Evolutionary conservation across 2,113 vertebrate species (phyloP).

Genomic region (Thamnophis sirtalis): DNA sequence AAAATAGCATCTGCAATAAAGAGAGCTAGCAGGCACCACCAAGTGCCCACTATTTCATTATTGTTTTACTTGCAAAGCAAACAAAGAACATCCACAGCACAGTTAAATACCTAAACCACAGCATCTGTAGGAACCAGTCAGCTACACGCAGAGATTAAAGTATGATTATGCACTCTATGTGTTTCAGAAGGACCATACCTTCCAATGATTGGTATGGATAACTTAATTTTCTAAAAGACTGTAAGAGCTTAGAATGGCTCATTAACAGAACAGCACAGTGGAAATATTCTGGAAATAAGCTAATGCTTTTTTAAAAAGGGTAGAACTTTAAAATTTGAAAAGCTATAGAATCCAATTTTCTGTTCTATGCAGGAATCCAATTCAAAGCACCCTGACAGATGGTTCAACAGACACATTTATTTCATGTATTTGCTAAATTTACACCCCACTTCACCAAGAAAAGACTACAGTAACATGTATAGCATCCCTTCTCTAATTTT

Average conservation of each 20-base stretch:
- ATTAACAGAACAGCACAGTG: background rate
- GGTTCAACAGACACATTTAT: background rate
- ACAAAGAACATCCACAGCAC: background rate
- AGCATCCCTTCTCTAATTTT: background rate
- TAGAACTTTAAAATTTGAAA: background rate
- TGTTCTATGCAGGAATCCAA: background rate
- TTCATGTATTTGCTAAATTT: background rate
- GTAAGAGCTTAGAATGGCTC: background rate
- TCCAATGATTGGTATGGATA: background rate
- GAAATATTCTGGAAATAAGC: background rate
- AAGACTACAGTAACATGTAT: background rate
- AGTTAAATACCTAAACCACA: background rate
- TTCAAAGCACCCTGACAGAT: background rate
- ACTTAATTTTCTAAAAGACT: constrained; percentile 1
- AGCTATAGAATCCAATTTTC: background rate
- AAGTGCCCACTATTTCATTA: background rate
- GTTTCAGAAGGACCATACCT: background rate
- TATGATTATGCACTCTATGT: background rate
- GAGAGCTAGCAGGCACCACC: constrained; percentile 7
- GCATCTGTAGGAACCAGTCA: background rate
- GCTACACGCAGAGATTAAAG: background rate
- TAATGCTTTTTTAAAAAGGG: background rate
- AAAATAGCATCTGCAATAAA: constrained; percentile 30
- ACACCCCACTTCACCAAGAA: background rate
- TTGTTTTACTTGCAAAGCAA: background rate